Conservation (phyloP, 2,888 invertebrate genomes). For the Maniola hyperantus region DNA sequence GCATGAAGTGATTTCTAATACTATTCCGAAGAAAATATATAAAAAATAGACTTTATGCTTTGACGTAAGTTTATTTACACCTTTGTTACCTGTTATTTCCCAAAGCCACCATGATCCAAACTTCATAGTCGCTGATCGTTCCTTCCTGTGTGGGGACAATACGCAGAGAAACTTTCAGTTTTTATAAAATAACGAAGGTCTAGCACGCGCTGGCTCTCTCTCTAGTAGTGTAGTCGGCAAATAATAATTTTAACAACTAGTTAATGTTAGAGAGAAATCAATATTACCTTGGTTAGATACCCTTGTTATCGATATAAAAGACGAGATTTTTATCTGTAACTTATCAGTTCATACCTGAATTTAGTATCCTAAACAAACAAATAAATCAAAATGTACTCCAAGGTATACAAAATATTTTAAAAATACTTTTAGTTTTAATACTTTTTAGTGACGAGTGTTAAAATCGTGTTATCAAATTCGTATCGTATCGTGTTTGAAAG, state of each 20-base stretch:
- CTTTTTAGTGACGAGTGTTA: background rate
- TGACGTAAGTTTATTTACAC: no score
- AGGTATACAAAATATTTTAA: constrained; percentile 53
- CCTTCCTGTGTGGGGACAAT: no score
- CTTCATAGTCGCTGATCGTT: no score
- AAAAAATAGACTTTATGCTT: no score
- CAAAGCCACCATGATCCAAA: no score
- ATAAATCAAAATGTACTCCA: constrained; percentile 62
- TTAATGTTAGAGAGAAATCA: constrained; percentile 68
- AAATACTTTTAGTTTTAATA: background rate
- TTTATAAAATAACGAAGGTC: no score
- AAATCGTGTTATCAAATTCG: background rate
- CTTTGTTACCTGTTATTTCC: no score
- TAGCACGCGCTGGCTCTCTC: no score
- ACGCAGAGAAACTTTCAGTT: no score
- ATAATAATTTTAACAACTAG: constrained; percentile 54
- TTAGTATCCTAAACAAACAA: constrained; percentile 49
- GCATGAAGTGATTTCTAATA: no score
- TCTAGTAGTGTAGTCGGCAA: constrained; percentile 45
- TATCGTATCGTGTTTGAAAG: no score
- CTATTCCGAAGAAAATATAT: no score
- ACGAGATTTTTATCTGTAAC: constrained; percentile 53
- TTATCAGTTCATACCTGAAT: constrained; percentile 64
- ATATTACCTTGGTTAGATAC: constrained; percentile 67
- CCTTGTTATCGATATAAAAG: constrained; percentile 73